phyloP scores from a whole-genome alignment of 1,140 invertebrate genomes.

The Odontomachus brunneus region DNA sequence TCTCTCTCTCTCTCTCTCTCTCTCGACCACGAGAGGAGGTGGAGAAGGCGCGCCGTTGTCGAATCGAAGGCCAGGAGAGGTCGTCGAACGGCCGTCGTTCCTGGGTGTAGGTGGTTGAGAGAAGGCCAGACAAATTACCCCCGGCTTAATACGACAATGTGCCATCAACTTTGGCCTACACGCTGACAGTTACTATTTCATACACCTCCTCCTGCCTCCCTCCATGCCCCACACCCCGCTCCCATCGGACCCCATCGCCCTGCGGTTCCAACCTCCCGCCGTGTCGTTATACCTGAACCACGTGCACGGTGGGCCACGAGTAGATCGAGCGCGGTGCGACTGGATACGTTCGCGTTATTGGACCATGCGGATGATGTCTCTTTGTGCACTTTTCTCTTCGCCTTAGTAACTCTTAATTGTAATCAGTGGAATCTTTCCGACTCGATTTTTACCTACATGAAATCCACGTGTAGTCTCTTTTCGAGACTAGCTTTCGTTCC shows the following conservation, averaged over 20 bases:
- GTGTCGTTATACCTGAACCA: slow-evolving; percentile 45
- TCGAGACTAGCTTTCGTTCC: too few species aligned
- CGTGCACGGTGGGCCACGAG: slow-evolving; percentile 24
- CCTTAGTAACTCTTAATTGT: not conserved
- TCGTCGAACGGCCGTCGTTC: slow-evolving; percentile 70
- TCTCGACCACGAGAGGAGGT: slow-evolving; percentile 6
- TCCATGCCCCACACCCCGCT: not conserved
- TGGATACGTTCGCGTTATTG: slow-evolving; percentile 6
- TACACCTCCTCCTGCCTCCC: slow-evolving; percentile 56
- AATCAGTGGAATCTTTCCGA: not conserved
- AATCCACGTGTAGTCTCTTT: too few species aligned
- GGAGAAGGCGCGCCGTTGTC: slow-evolving; percentile 62
- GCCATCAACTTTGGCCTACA: slow-evolving; percentile 80
- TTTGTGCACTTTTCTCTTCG: not conserved
- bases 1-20: slow-evolving; percentile 11
- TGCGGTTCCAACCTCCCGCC: slow-evolving; percentile 40
- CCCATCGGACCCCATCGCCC: slow-evolving; percentile 1
- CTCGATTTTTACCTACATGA: not conserved
- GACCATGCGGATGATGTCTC: not conserved
- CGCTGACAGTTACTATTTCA: slow-evolving; percentile 78
- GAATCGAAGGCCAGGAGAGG: slow-evolving; percentile 74
- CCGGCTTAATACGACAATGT: slow-evolving; percentile 75
- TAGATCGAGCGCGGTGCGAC: slow-evolving; percentile 38
- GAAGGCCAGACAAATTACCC: slow-evolving; percentile 76
- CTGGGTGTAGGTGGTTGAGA: slow-evolving; percentile 73